Percentiles rank a stretch among this genome's conserved stretches.
Evolutionary conservation across 2,797 vertebrate species (phyloP).

Genomic region (Craterocephalus amniculus): DNA sequence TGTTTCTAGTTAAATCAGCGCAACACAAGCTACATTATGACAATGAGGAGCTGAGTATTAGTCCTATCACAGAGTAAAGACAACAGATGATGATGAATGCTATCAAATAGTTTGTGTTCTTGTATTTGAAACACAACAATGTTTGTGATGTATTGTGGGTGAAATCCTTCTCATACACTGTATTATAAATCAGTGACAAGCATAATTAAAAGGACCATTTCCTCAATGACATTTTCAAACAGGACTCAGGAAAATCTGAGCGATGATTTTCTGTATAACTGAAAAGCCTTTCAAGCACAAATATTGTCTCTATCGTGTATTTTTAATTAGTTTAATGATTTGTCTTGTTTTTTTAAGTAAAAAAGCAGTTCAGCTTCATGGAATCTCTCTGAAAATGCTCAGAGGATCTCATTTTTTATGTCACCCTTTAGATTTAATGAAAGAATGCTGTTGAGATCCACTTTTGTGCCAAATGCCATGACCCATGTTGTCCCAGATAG

Average conservation of each 20-base stretch:
- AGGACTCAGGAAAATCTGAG: too few relatives aligned
- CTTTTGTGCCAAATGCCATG: neutral
- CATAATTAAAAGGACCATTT: neutral
- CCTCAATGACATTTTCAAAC: too few relatives aligned
- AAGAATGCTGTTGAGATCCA: neutral
- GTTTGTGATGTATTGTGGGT: too few relatives aligned
- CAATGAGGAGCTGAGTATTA: constrained; percentile 8
- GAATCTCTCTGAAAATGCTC: neutral
- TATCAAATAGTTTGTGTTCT: constrained; percentile 7
- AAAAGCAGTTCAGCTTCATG: neutral
- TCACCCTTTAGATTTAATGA: neutral
- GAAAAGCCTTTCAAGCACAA: too few relatives aligned
- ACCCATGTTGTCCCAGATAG: neutral
- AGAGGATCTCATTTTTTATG: neutral
- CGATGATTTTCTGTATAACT: too few relatives aligned
- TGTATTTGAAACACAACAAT: constrained; percentile 22
- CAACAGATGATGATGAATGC: constrained; percentile 30
- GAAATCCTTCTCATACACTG: too few relatives aligned
- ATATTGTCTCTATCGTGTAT: too few relatives aligned
- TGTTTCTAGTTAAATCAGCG: constrained; percentile 21
- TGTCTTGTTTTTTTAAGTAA: neutral
- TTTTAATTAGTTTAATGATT: too few relatives aligned
- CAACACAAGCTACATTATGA: constrained; percentile 24
- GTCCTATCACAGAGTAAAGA: constrained; percentile 11
- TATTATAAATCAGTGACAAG: neutral